Base-by-base conservation (phyloP, 2,797 vertebrate genomes). In the Xiphorhynchus erythropygius region DNA sequence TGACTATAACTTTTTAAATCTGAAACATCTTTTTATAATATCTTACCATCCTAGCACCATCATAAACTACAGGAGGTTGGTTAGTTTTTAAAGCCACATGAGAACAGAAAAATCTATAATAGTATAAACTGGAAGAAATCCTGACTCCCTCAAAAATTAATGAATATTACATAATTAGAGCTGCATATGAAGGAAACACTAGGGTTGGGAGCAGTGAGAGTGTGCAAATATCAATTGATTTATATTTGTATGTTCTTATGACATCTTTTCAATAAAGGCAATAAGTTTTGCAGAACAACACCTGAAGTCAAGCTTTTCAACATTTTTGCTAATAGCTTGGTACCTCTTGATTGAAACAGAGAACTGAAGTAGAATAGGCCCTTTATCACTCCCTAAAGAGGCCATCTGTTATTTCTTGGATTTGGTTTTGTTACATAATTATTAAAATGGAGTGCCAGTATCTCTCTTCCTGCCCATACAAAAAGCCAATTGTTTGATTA, bases 191-290 rank as follows among this genome's bases (percentile, higher is more conserved):
- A 74, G 37, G 39, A 65, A 90, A 39, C 5, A 23, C 0, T 27
- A 15, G 5, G 1, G 2, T 0, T 57, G 30, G 25, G 9, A 32
- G 3, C 10, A 5, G 30, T 5, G 13, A n/a, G 13, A 67, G 18
- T 23, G 9, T 32, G 24, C 25, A 73, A 67, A 32, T 44, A 13
- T 59, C 44, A 79, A 2, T 9, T 64, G 27, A 50, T 42, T 49
- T 1, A 1, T 82, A 57, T 65, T 74, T 59, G 50, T 27, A 27
- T 37, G 25, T 64, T 84, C 16, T 35, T 80, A 22, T 0, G 5
- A 62, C 11, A 42, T 39, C 7, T 62, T 13, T 84, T 81, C 21
- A 73, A 24, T 57, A 56, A 71, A 84, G 89, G 18, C n/a, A 76
- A 4, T 18, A 67, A 33, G 21, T 52, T 67, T 74, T 77, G 33